phyloP scores from a whole-genome alignment of 2,113 vertebrate genomes.

The Hemiscyllium ocellatum region DNA sequence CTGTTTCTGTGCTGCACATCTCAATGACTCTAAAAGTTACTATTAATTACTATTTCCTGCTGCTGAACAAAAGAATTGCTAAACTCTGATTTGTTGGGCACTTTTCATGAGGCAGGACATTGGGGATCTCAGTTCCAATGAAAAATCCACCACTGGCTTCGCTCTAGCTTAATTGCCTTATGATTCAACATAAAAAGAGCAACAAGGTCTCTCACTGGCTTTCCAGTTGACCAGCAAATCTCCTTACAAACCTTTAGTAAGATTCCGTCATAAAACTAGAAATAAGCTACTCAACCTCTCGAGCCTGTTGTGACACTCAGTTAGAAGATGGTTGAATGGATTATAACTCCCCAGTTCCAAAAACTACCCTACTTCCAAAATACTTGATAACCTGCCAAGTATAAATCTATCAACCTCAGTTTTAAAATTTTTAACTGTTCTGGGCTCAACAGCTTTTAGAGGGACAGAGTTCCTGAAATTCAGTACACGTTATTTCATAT shows the following conservation, averaged over 20 bases:
- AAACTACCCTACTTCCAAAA: background rate
- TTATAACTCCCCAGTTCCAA: background rate
- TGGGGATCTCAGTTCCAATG: too few relatives aligned
- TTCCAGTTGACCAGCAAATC: too few relatives aligned
- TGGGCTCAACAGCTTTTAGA: background rate
- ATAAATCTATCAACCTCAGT: background rate
- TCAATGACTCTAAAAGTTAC: background rate
- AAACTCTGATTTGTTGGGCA: too few relatives aligned
- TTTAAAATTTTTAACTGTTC: background rate
- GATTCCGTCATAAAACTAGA: too few relatives aligned
- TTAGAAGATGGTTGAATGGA: background rate
- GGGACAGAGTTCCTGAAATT: background rate
- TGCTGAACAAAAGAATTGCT: background rate
- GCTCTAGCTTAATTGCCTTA: too few relatives aligned
- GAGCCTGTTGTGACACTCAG: background rate
- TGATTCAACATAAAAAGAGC: too few relatives aligned
- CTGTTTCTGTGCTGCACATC: too few relatives aligned
- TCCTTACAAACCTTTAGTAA: too few relatives aligned
- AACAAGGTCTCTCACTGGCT: too few relatives aligned
- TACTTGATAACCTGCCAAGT: background rate
- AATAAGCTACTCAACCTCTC: too few relatives aligned
- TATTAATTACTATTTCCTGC: background rate
- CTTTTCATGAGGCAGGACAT: too few relatives aligned
- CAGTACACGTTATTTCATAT: background rate
- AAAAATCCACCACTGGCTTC: too few relatives aligned